Percentiles rank a stretch among this genome's conserved stretches.
These are phyloP conservation scores for Caenorhabditis elegans DNA, from an alignment of 1,140 invertebrate genomes.

Conservation along the genomic window DNA sequence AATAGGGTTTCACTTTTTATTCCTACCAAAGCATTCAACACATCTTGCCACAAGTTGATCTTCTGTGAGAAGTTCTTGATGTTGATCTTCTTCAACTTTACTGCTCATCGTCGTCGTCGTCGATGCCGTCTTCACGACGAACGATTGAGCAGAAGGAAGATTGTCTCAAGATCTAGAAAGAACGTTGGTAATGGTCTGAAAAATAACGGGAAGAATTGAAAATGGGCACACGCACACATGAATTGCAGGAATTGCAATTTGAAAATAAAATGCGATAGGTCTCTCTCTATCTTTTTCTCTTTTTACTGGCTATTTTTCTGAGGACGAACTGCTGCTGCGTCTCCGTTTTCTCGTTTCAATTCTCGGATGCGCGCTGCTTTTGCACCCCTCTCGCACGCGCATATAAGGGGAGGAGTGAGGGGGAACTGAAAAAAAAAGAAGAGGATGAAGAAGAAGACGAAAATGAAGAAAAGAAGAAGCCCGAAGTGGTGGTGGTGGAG, in stretches of 20 bases:
- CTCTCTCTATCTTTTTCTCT: conserved; percentile 32
- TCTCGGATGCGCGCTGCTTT: not conserved
- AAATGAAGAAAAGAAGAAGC: not conserved
- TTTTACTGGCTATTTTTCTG: not conserved
- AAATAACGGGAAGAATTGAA: not conserved
- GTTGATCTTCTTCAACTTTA: not conserved
- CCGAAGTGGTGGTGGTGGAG: not conserved
- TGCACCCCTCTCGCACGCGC: conserved; percentile 5
- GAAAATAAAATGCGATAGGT: conserved; percentile 31
- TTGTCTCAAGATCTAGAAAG: not conserved
- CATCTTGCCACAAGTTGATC: conserved; percentile 17
- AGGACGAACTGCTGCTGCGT: conserved; percentile 7
- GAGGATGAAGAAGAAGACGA: not conserved
- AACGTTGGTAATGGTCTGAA: not conserved
- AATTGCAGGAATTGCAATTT: conserved; percentile 4
- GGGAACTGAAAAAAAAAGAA: not conserved
- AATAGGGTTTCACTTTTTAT: not conserved
- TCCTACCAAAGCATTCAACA: not conserved
- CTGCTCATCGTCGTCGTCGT: not conserved
- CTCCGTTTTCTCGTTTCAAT: not conserved
- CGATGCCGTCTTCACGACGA: not conserved
- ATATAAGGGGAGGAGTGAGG: not conserved
- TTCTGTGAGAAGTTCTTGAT: not conserved
- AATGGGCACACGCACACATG: not conserved
- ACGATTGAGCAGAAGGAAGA: not conserved